phyloP scores from a whole-genome alignment of 2,888 invertebrate genomes.

The Micoletzkya japonica region DNA sequence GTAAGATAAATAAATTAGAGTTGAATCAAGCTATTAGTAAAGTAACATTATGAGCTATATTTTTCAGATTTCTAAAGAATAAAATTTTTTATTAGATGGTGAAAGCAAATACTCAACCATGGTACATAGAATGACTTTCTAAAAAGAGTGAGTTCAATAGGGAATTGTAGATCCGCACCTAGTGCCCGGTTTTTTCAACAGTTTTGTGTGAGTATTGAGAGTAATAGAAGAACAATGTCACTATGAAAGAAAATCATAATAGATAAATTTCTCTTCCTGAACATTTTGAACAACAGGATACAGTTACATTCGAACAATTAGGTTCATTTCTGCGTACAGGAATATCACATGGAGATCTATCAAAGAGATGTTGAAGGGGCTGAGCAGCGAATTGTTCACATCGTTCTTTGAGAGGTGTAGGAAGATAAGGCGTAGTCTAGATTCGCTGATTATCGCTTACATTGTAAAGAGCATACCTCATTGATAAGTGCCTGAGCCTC shows the following conservation, averaged over 20 bases:
- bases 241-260: no score
- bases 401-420: constrained; percentile 1
- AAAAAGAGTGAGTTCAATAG: no score
- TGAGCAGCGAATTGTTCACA: constrained; percentile 3
- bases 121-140: no score
- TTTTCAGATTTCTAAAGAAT: no score
- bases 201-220: constrained; percentile 8
- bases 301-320: constrained; percentile 24
- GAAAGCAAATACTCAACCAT: no score
- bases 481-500: constrained; percentile 8
- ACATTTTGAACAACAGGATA: constrained; percentile 26
- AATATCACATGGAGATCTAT: constrained; percentile 24
- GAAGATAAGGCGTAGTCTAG: constrained; percentile 1
- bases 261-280: constrained; percentile 25
- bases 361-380: constrained; percentile 11
- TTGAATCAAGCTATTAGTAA: no score
- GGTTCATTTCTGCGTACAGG: constrained; percentile 11
- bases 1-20: no score
- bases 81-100: no score
- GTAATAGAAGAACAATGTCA: constrained; percentile 2
- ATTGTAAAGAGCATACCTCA: neutral
- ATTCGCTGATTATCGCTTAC: neutral
- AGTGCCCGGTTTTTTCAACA: no score
- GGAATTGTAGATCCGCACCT: no score
- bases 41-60: no score